Evolutionary conservation across 2,888 invertebrate genomes (phyloP), one percentile per base, ranked within the genome.

Genomic region (Zygogramma bicolorata): DNA sequence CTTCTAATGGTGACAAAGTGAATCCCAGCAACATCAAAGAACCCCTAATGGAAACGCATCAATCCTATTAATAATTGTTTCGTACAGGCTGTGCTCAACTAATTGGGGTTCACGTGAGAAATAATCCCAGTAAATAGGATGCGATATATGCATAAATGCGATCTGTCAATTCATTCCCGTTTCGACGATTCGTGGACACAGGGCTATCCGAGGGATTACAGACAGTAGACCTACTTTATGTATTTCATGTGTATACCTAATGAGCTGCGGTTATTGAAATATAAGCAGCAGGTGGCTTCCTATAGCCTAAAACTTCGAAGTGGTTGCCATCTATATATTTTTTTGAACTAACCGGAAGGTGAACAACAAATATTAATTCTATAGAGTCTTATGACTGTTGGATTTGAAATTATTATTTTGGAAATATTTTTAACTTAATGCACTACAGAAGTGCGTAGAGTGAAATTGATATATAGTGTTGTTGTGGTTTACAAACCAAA

Each of bases 11-110:
- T 20, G 18, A 6, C 20, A 27, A 27, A 53, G 53, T 53, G n/a
- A 53, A 53, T 53, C 53, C n/a, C 27, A n/a, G 27, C n/a, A 53
- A 53, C 25, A 53, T 53, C 53, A 53, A 53, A 53, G 53, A n/a
- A 53, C 25, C 22, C 3, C n/a, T 53, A 53, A 27, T 27, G 53
- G 53, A 27, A 53, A 53, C 27, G 27, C 53, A 53, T 13, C 27
- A 27, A 25, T 13, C 27, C n/a, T 27, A 53, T 53, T 27, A 53
- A 27, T 53, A 25, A 53, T 53, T 53, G 15, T 53, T 53, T 53
- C n/a, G 13, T 46, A 20, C n/a, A 27, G 4, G 53, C 53, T 27
- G 27, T 53, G 15, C 13, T 27, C 25, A n/a, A 7, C 27, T 53
- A 53, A 53, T 53, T 53, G 53, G 27, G 27, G 53, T 53, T 22